Percentiles rank a stretch among this genome's conserved stretches.
Conservation (phyloP, 1,140 invertebrate species). For the Drosophila oshimai region DNA sequence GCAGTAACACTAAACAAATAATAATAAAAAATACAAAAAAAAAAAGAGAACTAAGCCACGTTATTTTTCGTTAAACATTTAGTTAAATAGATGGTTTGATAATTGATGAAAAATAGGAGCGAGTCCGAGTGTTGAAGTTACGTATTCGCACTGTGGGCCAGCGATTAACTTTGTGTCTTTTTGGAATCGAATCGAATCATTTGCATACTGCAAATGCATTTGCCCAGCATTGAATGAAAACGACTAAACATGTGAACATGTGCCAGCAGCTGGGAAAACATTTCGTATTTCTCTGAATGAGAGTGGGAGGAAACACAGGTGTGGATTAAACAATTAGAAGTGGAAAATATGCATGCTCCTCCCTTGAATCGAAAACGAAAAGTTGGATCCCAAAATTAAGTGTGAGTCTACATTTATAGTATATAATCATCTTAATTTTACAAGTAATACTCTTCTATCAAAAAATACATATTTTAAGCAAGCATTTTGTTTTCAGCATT, state of each 20-base stretch:
- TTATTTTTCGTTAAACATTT: slow-evolving; percentile 35
- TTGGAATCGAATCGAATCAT: slow-evolving; percentile 5
- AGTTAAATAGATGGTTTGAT: slow-evolving; percentile 36
- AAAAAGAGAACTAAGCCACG: slow-evolving; percentile 19
- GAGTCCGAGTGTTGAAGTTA: not conserved
- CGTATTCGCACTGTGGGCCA: slow-evolving; percentile 1
- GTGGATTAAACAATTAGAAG: slow-evolving; percentile 2
- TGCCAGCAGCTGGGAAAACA: slow-evolving; percentile 17
- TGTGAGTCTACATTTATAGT: not conserved
- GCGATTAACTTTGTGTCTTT: not conserved
- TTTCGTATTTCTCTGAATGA: not conserved
- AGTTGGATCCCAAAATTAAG: not conserved
- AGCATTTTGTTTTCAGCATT: too few species aligned
- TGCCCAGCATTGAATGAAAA: slow-evolving; percentile 1
- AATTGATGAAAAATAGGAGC: slow-evolving; percentile 36
- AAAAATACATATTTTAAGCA: too few species aligned
- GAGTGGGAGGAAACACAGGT: slow-evolving; percentile 7
- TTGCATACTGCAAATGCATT: slow-evolving; percentile 30
- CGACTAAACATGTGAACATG: not conserved
- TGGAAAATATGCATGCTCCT: not conserved
- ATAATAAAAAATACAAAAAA: slow-evolving; percentile 12
- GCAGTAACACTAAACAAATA: slow-evolving; percentile 20
- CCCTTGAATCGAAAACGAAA: not conserved
- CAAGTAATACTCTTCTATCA: too few species aligned
- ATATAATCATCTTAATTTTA: not conserved